Base-by-base conservation (phyloP, 2,888 invertebrate species). In the Teleiodes luculella region DNA sequence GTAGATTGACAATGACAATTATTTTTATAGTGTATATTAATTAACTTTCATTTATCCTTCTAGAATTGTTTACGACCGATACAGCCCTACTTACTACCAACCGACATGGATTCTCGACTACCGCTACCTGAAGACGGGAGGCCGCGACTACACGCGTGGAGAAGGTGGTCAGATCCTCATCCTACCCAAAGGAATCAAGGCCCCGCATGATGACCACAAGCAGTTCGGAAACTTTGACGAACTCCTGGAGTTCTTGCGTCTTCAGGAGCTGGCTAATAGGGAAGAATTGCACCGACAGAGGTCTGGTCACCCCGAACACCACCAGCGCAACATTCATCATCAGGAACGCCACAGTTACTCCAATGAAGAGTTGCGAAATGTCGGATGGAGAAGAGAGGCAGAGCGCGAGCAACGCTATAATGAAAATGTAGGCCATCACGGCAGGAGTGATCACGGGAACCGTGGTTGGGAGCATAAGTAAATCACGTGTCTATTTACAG, bases 81-180 rank as follows among this genome's bases (percentile, higher is more conserved):
- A 72, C 64, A 82, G 79, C 45, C 87, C 87, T 0, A 81, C 80
- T 57, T 87, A 80, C 65, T 68, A 73, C 54, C 80, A 86, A 57
- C 86, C 85, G 1, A 78, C 75, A 7, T 74, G 78, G 68, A 64
- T 82, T 35, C 63, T 88, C 14, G 87, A 88, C 76, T 88, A 84
- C 64, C 73, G 87, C 52, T 86, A 84, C 67, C 57, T 83, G 47
- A 85, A 83, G 63, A 74, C 82, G 0, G 86, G 85, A 0, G 86
- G 86, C 5, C 73, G 86, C 37, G 80, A 83, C 60, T 87, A 85
- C 70, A 74, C 76, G 0, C 78, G 83, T 3, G 77, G 83, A 0
- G 80, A 81, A 0, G 85, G 86, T 0, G 86, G 86, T 0, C 85
- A 86, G 56, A 70, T 83, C 55, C 68, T 87, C 11, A 84, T 88